phyloP scores from a whole-genome alignment of 2,113 vertebrate species.

The Caloenas nicobarica region DNA sequence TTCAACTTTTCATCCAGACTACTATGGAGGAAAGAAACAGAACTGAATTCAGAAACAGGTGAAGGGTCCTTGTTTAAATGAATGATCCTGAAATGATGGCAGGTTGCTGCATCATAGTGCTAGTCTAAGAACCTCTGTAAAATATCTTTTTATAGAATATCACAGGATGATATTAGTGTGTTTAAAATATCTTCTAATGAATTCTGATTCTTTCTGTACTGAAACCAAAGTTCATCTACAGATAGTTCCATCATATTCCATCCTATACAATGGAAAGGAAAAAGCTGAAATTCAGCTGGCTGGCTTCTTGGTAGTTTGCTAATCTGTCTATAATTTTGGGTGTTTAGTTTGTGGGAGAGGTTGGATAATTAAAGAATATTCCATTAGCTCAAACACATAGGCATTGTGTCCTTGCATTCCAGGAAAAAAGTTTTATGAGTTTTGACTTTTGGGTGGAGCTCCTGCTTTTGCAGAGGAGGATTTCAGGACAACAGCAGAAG shows the following conservation, averaged over 20 bases:
- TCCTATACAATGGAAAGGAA: neutral
- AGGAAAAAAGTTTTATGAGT: neutral
- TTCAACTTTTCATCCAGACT: neutral
- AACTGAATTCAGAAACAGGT: neutral
- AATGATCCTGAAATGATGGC: neutral
- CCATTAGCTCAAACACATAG: neutral
- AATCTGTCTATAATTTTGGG: neutral
- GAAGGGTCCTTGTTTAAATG: neutral
- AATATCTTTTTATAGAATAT: neutral
- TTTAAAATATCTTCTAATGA: neutral
- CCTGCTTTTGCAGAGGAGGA: neutral
- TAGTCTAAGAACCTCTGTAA: neutral
- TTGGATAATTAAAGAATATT: neutral
- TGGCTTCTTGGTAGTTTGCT: neutral
- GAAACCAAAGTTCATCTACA: neutral
- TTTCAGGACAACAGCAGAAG: neutral
- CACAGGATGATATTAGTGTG: fast-evolving
- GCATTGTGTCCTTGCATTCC: neutral
- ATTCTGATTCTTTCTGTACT: neutral
- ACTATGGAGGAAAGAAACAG: neutral
- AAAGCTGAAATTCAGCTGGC: neutral
- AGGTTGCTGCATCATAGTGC: neutral
- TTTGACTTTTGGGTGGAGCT: neutral
- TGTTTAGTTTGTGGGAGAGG: neutral
- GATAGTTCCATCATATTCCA: neutral